Conservation (phyloP, 2,888 invertebrate genomes). For the Allolobophora icterica region DNA sequence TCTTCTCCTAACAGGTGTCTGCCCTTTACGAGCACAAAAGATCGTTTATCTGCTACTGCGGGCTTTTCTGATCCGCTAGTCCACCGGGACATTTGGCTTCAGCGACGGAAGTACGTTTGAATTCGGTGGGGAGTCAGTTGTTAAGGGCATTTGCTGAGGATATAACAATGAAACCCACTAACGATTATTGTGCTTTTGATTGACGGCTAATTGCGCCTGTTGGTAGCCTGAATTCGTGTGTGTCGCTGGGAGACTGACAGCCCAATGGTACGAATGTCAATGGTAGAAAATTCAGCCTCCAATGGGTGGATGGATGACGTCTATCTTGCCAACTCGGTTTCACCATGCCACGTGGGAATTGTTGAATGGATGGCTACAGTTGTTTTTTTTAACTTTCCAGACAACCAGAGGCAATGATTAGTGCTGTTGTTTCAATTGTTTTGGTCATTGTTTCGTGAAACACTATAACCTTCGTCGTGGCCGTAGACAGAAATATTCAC, state of each 20-base stretch:
- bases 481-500: not conserved
- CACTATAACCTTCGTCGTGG: not conserved
- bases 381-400: not conserved
- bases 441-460: not conserved
- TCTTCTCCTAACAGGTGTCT: not conserved
- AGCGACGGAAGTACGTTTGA: not conserved
- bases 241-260: not conserved
- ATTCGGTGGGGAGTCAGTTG: not conserved
- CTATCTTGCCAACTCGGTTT: not conserved
- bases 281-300: not conserved
- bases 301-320: not conserved
- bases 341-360: not conserved
- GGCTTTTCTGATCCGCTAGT: not conserved
- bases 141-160: conserved; percentile 6
- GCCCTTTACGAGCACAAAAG: not conserved
- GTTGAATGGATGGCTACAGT: not conserved
- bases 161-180: not conserved
- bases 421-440: not conserved
- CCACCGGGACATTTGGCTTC: not conserved
- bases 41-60: not conserved
- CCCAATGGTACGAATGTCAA: not conserved
- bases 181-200: not conserved
- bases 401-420: not conserved
- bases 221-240: not conserved
- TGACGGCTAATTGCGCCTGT: not conserved